Percentiles rank a stretch among this genome's conserved stretches.
Conservation (phyloP, 2,113 vertebrate genomes). For the Aegypius monachus region DNA sequence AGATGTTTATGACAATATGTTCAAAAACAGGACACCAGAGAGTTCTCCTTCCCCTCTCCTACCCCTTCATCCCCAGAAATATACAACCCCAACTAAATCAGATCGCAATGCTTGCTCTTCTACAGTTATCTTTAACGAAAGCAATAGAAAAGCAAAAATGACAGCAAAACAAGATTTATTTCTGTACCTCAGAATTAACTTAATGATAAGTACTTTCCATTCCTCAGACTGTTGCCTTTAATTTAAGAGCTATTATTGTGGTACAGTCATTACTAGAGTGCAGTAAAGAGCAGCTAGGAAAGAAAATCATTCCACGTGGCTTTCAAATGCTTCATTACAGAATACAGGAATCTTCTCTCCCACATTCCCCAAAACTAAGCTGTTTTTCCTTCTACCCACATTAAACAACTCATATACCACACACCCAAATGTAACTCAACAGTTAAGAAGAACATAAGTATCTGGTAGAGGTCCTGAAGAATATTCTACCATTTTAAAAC, state of each 20-base stretch:
- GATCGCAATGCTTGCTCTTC: neutral
- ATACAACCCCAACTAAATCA: neutral
- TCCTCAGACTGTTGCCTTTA: neutral
- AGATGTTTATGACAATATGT: neutral
- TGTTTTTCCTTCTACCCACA: neutral
- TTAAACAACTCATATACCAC: neutral
- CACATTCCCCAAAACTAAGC: neutral
- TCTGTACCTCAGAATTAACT: neutral
- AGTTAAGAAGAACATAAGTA: neutral
- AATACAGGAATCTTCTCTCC: neutral
- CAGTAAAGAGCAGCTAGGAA: neutral
- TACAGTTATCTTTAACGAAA: neutral
- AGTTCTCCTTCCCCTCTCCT: neutral
- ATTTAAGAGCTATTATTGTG: neutral
- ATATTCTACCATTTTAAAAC: neutral
- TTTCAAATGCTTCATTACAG: neutral
- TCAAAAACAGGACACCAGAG: neutral
- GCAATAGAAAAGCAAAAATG: neutral
- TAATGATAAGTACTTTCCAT: neutral
- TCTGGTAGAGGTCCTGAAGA: neutral
- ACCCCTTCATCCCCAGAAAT: rapidly evolving
- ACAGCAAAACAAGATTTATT: neutral
- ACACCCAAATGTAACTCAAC: neutral
- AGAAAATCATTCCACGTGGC: neutral
- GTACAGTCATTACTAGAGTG: neutral